Conservation (phyloP, 2,888 invertebrate species). For the Prosopocoilus inquinatus region DNA sequence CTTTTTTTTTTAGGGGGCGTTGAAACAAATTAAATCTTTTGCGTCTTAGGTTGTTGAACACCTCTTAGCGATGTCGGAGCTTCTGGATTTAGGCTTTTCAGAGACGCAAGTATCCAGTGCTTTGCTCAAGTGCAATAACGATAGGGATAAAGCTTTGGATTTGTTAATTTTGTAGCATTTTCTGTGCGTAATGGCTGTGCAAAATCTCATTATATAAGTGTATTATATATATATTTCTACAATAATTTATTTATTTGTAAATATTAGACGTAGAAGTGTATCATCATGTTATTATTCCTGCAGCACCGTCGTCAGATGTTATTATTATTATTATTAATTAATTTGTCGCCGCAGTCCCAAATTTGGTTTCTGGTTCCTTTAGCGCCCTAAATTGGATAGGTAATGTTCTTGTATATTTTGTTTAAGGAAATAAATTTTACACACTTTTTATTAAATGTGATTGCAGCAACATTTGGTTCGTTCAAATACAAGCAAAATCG, state of each 20-base stretch:
- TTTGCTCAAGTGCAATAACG: conserved; percentile 73
- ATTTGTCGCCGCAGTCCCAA: too few species aligned
- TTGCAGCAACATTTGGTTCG: too few species aligned
- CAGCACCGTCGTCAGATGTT: conserved; percentile 3
- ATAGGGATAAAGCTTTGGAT: conserved; percentile 83
- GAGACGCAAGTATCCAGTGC: conserved; percentile 74
- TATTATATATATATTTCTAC: conserved; percentile 15
- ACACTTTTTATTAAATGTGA: too few species aligned
- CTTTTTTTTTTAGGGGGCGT: background rate
- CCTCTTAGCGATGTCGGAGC: conserved; percentile 71
- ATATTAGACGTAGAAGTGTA: conserved; percentile 4
- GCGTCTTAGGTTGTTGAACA: conserved; percentile 63
- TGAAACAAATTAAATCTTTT: conserved; percentile 6
- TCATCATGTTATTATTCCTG: conserved; percentile 10
- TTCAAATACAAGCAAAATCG: too few species aligned
- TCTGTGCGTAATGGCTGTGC: conserved; percentile 15
- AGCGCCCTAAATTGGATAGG: too few species aligned
- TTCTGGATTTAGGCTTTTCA: conserved; percentile 80
- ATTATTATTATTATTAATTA: too few species aligned
- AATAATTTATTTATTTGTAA: conserved; percentile 23
- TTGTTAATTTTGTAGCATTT: conserved; percentile 69
- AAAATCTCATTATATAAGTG: conserved; percentile 15
- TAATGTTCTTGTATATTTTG: too few species aligned
- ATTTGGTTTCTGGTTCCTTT: too few species aligned
- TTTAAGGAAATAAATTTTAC: too few species aligned